Evolutionary conservation across 2,888 invertebrate genomes (phyloP).

Genomic region (Acleris holmiana): DNA sequence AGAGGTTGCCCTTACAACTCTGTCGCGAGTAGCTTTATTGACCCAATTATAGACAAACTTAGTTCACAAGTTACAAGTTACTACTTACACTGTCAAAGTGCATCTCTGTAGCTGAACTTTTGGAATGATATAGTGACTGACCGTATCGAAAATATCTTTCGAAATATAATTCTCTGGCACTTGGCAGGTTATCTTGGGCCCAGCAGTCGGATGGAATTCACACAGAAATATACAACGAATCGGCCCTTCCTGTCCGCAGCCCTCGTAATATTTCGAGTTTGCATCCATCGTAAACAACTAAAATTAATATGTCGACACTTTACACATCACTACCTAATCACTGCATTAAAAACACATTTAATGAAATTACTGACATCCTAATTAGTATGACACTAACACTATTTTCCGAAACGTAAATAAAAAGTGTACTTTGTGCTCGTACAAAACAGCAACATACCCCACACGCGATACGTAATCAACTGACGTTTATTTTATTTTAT

Average conservation of each 20-base stretch:
- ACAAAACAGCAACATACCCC: constrained; percentile 36
- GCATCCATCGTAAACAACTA: constrained; percentile 70
- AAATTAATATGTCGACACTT: constrained; percentile 41
- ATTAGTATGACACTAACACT: constrained; percentile 45
- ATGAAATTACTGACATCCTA: constrained; percentile 36
- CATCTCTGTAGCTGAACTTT: constrained; percentile 91
- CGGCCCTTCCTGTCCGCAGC: constrained; percentile 87
- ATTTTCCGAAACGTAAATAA: constrained; percentile 55
- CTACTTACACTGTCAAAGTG: constrained; percentile 91
- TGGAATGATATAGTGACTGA: constrained; percentile 93
- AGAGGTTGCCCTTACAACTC: background rate
- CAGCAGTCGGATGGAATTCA: constrained; percentile 90
- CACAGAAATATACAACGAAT: constrained; percentile 92
- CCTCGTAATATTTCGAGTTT: constrained; percentile 80
- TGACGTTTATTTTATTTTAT: constrained; percentile 43
- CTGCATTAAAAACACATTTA: constrained; percentile 35
- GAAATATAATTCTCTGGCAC: constrained; percentile 91
- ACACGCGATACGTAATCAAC: constrained; percentile 44
- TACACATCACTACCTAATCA: constrained; percentile 41
- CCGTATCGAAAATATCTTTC: constrained; percentile 92
- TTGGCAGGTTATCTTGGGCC: constrained; percentile 91
- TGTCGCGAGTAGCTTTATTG: background rate
- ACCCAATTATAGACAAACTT: constrained; percentile 7
- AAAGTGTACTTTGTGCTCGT: constrained; percentile 35
- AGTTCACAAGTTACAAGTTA: constrained; percentile 41